Percentiles rank a stretch among this genome's conserved stretches.
phyloP scores from a whole-genome alignment of 2,888 invertebrate species.

The Drosophila paramelanica region DNA sequence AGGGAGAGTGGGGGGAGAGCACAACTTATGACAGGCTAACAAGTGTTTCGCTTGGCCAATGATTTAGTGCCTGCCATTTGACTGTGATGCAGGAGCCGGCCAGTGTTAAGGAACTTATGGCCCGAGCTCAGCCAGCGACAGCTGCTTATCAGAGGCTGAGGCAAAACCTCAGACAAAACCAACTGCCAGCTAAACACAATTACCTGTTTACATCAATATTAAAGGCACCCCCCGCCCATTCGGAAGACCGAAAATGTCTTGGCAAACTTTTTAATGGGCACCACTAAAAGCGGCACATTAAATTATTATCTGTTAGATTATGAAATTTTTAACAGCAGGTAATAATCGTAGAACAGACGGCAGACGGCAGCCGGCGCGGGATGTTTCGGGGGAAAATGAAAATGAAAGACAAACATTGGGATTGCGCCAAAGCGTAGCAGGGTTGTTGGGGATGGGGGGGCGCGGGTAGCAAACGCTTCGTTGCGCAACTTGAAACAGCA shows the following conservation, averaged over 20 bases:
- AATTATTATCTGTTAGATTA: constrained; percentile 80
- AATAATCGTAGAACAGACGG: constrained; percentile 74
- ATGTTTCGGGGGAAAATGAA: constrained; percentile 6
- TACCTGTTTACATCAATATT: constrained; percentile 77
- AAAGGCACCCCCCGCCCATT: constrained; percentile 25
- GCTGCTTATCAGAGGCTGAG: constrained; percentile 46
- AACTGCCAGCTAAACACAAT: constrained; percentile 52
- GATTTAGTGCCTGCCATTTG: constrained; percentile 44
- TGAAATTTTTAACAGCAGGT: constrained; percentile 80
- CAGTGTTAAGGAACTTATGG: constrained; percentile 39
- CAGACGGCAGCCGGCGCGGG: constrained; percentile 4
- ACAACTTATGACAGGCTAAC: constrained; percentile 55
- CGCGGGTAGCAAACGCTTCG: constrained; percentile 56
- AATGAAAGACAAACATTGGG: constrained; percentile 76
- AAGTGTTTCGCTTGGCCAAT: constrained; percentile 48
- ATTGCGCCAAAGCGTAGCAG: constrained; percentile 11
- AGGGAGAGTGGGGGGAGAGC: background rate
- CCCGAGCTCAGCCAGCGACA: constrained; percentile 26
- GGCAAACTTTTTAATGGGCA: constrained; percentile 74
- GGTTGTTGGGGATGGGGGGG: background rate
- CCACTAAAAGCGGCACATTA: constrained; percentile 78
- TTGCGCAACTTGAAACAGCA: constrained; percentile 80
- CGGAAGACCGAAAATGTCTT: constrained; percentile 43
- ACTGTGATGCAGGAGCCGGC: constrained; percentile 11
- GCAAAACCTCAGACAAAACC: background rate